These are phyloP conservation scores for Balaeniceps rex DNA, from an alignment of 2,113 vertebrate species.

Conservation along the genomic window DNA sequence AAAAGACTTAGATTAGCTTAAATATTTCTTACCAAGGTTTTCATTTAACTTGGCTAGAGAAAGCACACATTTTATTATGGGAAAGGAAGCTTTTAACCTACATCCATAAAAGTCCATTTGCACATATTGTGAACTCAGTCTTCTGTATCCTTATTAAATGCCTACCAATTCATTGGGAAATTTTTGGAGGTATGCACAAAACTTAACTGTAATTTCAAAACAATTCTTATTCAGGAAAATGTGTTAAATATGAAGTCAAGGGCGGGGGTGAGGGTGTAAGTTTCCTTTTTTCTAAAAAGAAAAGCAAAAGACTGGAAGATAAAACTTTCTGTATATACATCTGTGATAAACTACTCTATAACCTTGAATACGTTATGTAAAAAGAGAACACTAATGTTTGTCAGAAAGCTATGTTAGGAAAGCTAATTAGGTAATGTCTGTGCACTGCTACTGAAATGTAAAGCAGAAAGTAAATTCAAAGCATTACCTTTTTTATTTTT, in stretches of 20 bases:
- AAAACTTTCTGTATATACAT: neutral
- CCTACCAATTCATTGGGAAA: neutral
- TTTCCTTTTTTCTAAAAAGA: neutral
- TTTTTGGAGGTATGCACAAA: neutral
- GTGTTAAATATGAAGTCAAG: neutral
- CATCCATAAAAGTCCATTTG: neutral
- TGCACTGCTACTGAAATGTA: neutral
- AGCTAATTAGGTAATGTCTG: neutral
- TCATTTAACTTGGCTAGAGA: neutral
- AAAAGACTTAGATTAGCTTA: neutral
- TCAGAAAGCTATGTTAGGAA: neutral
- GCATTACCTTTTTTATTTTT: neutral
- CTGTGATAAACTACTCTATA: neutral
- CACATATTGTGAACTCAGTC: neutral
- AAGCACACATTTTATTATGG: neutral
- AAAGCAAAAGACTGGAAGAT: neutral
- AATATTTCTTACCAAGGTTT: neutral
- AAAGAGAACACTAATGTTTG: neutral
- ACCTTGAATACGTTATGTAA: neutral
- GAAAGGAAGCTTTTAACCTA: neutral
- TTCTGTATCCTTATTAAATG: neutral
- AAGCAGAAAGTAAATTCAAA: neutral
- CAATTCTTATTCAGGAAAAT: neutral
- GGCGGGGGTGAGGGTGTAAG: fast-evolving
- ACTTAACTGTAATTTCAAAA: neutral